These are phyloP conservation scores for Acronicta leporina DNA, from an alignment of 2,888 invertebrate genomes.

Conservation along the genomic window DNA sequence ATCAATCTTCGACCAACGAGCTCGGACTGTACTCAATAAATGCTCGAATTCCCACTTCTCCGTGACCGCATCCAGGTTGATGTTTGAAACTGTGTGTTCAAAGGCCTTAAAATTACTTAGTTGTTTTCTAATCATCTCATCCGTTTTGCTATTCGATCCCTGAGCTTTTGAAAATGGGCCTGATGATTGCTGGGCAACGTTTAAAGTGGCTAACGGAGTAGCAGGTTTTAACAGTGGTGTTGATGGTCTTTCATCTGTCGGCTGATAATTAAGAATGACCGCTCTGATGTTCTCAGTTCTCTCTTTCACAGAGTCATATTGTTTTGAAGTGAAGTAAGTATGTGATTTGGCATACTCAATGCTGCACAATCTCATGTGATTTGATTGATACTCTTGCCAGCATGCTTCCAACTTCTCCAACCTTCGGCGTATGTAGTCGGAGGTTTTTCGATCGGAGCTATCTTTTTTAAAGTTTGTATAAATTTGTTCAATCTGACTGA, in stretches of 20 bases:
- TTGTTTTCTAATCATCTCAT: constrained; percentile 15
- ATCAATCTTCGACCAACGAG: constrained; percentile 11
- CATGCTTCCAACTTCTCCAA: constrained; percentile 10
- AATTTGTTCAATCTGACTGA: constrained; percentile 5
- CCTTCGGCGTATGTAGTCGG: constrained; percentile 1
- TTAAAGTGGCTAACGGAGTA: constrained; percentile 4
- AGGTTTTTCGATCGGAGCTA: constrained; percentile 6
- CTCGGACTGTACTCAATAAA: constrained; percentile 3
- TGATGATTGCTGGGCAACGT: background rate
- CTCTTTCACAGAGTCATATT: background rate
- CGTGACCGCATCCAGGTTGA: constrained; percentile 1
- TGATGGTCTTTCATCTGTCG: constrained; percentile 8
- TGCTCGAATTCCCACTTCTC: constrained; percentile 23
- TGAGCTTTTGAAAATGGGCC: background rate
- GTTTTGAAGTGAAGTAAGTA: constrained; percentile 5
- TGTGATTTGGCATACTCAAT: constrained; percentile 7
- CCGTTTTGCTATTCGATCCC: constrained; percentile 6
- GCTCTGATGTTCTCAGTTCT: constrained; percentile 1
- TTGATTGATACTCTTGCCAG: constrained; percentile 13
- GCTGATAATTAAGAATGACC: constrained; percentile 1
- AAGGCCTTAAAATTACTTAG: constrained; percentile 13
- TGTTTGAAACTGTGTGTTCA: constrained; percentile 8
- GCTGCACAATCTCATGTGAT: constrained; percentile 8
- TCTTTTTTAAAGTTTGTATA: constrained; percentile 4
- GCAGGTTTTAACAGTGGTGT: constrained; percentile 13